phyloP scores from a whole-genome alignment of 2,797 vertebrate genomes.

The Nannoperca obscura region DNA sequence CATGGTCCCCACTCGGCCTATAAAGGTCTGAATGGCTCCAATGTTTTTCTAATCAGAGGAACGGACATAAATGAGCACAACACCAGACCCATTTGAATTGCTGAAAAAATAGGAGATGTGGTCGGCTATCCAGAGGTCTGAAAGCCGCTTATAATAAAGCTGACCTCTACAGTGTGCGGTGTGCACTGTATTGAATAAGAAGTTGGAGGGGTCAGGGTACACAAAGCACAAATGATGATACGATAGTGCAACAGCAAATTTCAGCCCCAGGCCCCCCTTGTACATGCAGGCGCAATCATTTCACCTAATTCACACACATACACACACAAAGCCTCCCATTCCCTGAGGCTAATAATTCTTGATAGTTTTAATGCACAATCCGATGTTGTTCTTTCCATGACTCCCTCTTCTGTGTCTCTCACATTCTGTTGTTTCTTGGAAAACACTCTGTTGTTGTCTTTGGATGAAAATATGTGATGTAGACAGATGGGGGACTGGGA shows the following conservation, averaged over 20 bases:
- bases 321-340: conserved; percentile 36
- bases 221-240: conserved; percentile 20
- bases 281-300: conserved; percentile 20
- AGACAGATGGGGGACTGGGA: conserved; percentile 56
- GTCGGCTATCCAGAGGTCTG: conserved; percentile 4
- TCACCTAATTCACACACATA: conserved; percentile 18
- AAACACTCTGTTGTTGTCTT: conserved; percentile 67
- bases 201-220: background rate
- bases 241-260: conserved; percentile 23
- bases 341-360: conserved; percentile 43
- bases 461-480: conserved; percentile 59
- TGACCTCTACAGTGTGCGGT: background rate
- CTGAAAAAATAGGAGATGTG: background rate
- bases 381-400: conserved; percentile 65
- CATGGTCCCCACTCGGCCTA: background rate
- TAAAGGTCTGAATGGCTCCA: background rate
- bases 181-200: conserved; percentile 13
- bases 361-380: conserved; percentile 53
- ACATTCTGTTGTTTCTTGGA: conserved; percentile 69
- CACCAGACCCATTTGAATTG: background rate
- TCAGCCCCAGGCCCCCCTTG: conserved; percentile 21
- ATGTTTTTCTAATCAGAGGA: background rate
- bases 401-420: conserved; percentile 54
- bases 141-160: background rate
- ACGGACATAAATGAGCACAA: background rate